Evolutionary conservation across 1,140 invertebrate genomes (phyloP), one percentile per base, ranked within the genome.

Genomic region (Eriocheir sinensis): DNA sequence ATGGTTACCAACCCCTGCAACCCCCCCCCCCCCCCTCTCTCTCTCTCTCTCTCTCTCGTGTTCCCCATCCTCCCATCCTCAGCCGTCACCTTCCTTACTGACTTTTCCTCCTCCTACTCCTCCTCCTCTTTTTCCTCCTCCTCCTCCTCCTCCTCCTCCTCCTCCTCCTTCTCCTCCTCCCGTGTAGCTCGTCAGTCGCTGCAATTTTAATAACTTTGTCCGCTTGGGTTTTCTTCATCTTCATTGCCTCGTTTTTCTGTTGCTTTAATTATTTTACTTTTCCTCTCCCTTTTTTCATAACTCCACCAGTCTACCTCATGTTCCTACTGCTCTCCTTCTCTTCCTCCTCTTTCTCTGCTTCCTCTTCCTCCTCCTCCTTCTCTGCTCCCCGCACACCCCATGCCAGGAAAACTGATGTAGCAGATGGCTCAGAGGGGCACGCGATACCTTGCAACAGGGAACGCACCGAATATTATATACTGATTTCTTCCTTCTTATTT

Each of bases 1-100:
- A 94, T 94, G 93, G 93, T 91, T 85, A 94, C 93, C 93, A 94
- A 85, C 34, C 85, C 38, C 85, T 38, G 72, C 92, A 88, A 83
- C 72, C 12, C 93, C 34, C 4, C 9, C 60, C 53, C 86, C 27
- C 30, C 27, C 80, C 21, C 40, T 91, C 32, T 80, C 38, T n/a
- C 27, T 40, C 32, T 32, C 41, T 41, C 17, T 90, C 38, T 32
- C 41, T 30, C 6, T 40, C 40, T 90, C 89, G 2, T 41, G 0
- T 27, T 41, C 44, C 36, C 34, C 30, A 12, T 30, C 36, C 9
- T 40, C 44, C 32, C 53, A 9, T 6, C 36, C 41, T 40, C 21
- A 12, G n/a, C 79, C 34, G 27, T 80, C 79, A 30, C 81, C 81
- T 0, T 2, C 9, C 38, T 27, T 36, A 9, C 4, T 83, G 32